phyloP scores from a whole-genome alignment of 2,888 invertebrate species.

The Psylliodes chrysocephalus region DNA sequence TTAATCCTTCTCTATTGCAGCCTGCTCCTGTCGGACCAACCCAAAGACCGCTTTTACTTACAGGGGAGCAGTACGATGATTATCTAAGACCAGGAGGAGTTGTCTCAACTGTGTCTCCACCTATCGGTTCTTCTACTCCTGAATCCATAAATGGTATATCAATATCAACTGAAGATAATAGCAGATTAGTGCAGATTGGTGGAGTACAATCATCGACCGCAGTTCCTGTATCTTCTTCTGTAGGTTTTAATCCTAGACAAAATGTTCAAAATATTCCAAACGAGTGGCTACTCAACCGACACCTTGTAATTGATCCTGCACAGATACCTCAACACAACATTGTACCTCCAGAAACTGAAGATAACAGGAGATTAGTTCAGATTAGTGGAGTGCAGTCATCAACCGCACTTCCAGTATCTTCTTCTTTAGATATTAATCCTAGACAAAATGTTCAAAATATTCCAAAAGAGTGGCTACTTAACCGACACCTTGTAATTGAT shows the following conservation, averaged over 20 bases:
- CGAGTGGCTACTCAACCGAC: slow-evolving; percentile 3
- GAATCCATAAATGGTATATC: not conserved
- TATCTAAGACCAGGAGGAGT: not conserved
- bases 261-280: slow-evolving; percentile 4
- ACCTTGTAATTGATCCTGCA: slow-evolving; percentile 29
- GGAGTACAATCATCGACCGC: slow-evolving; percentile 4
- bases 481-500: slow-evolving; percentile 25
- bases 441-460: slow-evolving; percentile 8
- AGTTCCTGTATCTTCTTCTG: not conserved
- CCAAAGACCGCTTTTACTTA: not conserved
- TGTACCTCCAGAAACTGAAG: slow-evolving; percentile 47
- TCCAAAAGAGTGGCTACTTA: not conserved
- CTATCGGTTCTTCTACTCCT: not conserved
- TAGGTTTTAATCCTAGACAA: slow-evolving; percentile 6
- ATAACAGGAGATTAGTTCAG: no score
- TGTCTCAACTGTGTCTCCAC: no score
- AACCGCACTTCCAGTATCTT: not conserved
- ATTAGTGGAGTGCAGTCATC: not conserved
- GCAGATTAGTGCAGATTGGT: not conserved
- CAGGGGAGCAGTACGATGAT: slow-evolving; percentile 5
- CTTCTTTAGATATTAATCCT: slow-evolving; percentile 4
- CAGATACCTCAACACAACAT: slow-evolving; percentile 39
- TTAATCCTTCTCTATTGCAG: not conserved
- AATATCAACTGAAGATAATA: not conserved
- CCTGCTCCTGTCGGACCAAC: not conserved